Percentiles rank a stretch among this genome's conserved stretches.
Conservation (phyloP, 2,113 vertebrate genomes). For the Pleuronectes platessa region DNA sequence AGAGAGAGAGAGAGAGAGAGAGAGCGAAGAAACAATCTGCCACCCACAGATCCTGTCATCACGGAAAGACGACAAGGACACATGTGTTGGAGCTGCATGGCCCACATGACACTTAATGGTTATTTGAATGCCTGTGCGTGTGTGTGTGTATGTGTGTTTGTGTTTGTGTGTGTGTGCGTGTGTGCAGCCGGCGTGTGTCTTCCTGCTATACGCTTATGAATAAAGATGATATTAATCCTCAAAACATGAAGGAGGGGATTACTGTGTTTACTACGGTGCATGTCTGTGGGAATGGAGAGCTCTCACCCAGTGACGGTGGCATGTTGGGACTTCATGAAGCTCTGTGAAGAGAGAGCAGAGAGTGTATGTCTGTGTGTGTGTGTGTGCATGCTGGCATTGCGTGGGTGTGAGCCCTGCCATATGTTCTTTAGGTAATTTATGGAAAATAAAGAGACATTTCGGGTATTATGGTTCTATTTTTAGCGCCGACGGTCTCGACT, state of each 20-base stretch:
- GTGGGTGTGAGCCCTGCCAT: constrained; percentile 35
- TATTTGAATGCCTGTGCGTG: constrained; percentile 10
- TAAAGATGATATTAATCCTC: constrained; percentile 75
- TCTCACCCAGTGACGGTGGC: constrained; percentile 34
- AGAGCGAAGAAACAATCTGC: constrained; percentile 62
- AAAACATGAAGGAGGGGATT: constrained; percentile 73
- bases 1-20: not conserved
- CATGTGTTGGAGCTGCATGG: constrained; percentile 24
- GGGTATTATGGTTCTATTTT: constrained; percentile 59
- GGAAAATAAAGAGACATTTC: constrained; percentile 38
- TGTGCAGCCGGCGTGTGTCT: not conserved
- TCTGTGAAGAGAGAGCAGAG: constrained; percentile 17
- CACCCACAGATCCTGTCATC: constrained; percentile 59
- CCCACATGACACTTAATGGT: constrained; percentile 12
- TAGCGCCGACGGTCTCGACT: constrained; percentile 22
- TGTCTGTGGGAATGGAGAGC: constrained; percentile 52
- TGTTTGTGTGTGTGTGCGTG: not conserved
- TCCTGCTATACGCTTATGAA: constrained; percentile 54
- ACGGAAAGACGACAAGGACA: constrained; percentile 34
- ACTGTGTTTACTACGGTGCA: constrained; percentile 59
- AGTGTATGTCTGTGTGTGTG: not conserved
- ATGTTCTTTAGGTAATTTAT: constrained; percentile 54
- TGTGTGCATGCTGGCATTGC: constrained; percentile 2
- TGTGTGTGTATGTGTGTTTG: not conserved
- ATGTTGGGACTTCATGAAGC: constrained; percentile 47